These are phyloP conservation scores for Listronotus oregonensis DNA, from an alignment of 1,140 invertebrate species.

Conservation along the genomic window DNA sequence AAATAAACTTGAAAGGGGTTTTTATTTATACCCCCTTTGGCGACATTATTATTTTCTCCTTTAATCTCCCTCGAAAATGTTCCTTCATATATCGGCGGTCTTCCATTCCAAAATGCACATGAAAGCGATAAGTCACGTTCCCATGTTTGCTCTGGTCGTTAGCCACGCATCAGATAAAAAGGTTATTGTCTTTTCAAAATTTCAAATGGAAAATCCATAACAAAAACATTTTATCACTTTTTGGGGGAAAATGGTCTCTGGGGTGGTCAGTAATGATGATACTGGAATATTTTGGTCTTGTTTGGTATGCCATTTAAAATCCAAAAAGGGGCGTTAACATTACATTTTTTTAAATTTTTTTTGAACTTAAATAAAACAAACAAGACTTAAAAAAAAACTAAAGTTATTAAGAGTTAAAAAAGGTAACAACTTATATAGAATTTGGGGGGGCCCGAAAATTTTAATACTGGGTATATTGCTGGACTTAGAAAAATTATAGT, in stretches of 20 bases:
- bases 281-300: no score
- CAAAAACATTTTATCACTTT: conserved; percentile 15
- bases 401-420: no score
- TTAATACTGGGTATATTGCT: no score
- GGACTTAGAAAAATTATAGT: no score
- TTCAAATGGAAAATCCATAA: conserved; percentile 24
- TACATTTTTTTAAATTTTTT: no score
- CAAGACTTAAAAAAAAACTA: no score
- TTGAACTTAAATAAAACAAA: no score
- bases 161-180: conserved; percentile 23
- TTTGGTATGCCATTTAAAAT: no score
- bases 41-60: not conserved
- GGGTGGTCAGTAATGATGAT: not conserved
- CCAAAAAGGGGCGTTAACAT: no score
- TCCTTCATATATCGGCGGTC: conserved; percentile 6
- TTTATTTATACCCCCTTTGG: not conserved
- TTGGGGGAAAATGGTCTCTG: not conserved
- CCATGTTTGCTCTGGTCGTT: conserved; percentile 31
- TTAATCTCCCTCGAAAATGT: not conserved
- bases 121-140: conserved; percentile 33
- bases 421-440: no score
- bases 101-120: conserved; percentile 20
- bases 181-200: conserved; percentile 13
- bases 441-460: no score
- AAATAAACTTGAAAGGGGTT: not conserved